These are phyloP conservation scores for Seira ritae DNA, from an alignment of 2,888 invertebrate species.

Conservation along the genomic window DNA sequence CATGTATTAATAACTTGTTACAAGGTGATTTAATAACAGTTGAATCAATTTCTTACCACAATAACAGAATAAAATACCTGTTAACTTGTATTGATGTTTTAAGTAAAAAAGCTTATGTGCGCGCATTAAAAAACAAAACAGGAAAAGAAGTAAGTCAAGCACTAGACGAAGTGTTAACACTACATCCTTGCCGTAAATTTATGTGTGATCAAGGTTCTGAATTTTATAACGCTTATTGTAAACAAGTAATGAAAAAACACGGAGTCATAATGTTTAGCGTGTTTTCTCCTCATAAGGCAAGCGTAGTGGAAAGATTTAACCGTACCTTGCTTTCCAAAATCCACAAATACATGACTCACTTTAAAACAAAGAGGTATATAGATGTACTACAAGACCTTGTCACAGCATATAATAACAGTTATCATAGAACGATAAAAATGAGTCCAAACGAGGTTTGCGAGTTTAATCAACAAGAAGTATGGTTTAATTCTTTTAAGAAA, in stretches of 20 bases:
- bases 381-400: constrained; percentile 43
- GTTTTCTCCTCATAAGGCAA: constrained; percentile 47
- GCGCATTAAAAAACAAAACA: constrained; percentile 61
- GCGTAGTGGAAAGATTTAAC: constrained; percentile 59
- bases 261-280: constrained; percentile 55
- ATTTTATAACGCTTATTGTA: constrained; percentile 27
- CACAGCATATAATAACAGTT: constrained; percentile 28
- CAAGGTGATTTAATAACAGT: constrained; percentile 52
- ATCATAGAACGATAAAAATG: constrained; percentile 44
- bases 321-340: constrained; percentile 45
- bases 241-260: not conserved
- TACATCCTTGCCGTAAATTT: constrained; percentile 27
- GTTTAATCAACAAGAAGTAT: constrained; percentile 45
- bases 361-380: constrained; percentile 36
- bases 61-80: constrained; percentile 54
- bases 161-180: no score
- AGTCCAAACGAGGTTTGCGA: constrained; percentile 30
- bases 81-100: constrained; percentile 65
- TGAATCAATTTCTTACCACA: constrained; percentile 34
- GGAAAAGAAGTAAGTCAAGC: constrained; percentile 36
- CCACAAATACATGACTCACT: constrained; percentile 24
- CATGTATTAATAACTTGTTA: constrained; percentile 49
- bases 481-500: constrained; percentile 76
- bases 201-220: constrained; percentile 60
- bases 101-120: constrained; percentile 65